Evolutionary conservation across 1,140 invertebrate species (phyloP), one percentile per base, ranked within the genome.

Genomic region (Ceratina calcarata): DNA sequence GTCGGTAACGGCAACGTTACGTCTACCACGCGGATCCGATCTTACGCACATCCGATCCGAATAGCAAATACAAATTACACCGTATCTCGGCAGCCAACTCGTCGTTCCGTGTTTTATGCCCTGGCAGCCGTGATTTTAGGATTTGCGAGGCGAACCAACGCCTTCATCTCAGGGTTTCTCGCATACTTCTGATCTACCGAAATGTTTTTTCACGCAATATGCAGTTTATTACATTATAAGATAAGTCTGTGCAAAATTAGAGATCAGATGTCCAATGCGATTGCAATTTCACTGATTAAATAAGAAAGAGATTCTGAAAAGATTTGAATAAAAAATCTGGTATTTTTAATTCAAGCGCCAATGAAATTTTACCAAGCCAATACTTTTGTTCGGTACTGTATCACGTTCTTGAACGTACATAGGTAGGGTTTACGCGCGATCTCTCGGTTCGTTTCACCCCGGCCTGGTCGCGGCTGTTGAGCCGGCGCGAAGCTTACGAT

Each of bases 61-160:
- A 37, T 37, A 71, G 82, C 86, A 81, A 86, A 82, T 80, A 84
- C 79, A 85, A 89, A 89, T 89, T 86, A 89, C 76, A 74, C 80
- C 61, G 83, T 60, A 80, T 86, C 75, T 67, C 72, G n/a, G n/a
- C n/a, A n/a, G n/a, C n/a, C n/a, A n/a, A n/a, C 73, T 65, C 70
- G 81, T n/a, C 69, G 65, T 37, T 61, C 65, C 75, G 62, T 81
- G 82, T 88, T 88, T 88, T 85, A 88, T 85, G 81, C 87, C 80
- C 85, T 83, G 86, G 65, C 80, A 82, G 80, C 61, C 76, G 76
- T 72, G 78, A 88, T 88, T 88, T 82, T 89, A 68, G 81, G 82
- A 89, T 87, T 69, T n/a, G n/a, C n/a, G n/a, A n/a, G n/a, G n/a
- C 78, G 84, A 37, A 37, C 32, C 32, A 37, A 37, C 32, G 32